phyloP scores from a whole-genome alignment of 2,888 invertebrate species.

The Margaritifera margaritifera region DNA sequence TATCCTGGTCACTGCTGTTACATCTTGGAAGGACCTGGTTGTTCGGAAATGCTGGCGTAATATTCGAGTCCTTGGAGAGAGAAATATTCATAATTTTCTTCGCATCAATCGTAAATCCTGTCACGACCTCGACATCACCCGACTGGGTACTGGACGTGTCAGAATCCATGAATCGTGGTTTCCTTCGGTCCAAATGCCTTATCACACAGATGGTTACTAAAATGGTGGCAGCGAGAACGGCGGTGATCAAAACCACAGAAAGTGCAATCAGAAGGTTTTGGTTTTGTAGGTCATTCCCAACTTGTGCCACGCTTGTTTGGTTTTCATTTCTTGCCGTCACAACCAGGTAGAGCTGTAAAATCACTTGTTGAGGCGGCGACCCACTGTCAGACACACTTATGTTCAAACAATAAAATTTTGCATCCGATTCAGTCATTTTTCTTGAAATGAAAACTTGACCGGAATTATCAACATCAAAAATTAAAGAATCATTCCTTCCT shows the following conservation, averaged over 20 bases:
- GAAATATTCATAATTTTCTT: slow-evolving; percentile 14
- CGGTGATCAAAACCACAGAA: slow-evolving; percentile 58
- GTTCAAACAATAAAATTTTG: slow-evolving; percentile 33
- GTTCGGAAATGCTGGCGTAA: too few species aligned
- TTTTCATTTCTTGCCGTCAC: slow-evolving; percentile 36
- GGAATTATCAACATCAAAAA: slow-evolving; percentile 41
- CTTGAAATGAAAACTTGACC: slow-evolving; percentile 39
- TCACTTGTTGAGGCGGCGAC: slow-evolving; percentile 32
- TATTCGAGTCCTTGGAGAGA: too few species aligned
- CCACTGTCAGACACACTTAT: slow-evolving; percentile 45
- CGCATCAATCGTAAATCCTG: slow-evolving; percentile 20
- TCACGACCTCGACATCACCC: slow-evolving; percentile 27
- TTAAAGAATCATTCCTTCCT: slow-evolving; percentile 42
- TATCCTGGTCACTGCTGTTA: too few species aligned
- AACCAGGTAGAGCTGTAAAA: slow-evolving; percentile 36
- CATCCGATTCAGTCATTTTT: slow-evolving; percentile 28
- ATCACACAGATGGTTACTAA: slow-evolving; percentile 61
- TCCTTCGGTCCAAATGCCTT: slow-evolving; percentile 52
- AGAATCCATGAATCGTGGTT: slow-evolving; percentile 30
- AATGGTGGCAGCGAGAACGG: slow-evolving; percentile 57
- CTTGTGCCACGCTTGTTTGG: slow-evolving; percentile 10
- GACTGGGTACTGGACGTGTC: slow-evolving; percentile 31
- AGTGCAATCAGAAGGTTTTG: slow-evolving; percentile 50
- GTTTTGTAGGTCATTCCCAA: slow-evolving; percentile 19
- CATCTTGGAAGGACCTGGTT: too few species aligned